A percentile compares a stretch with the other conserved stretches of the same genome.
phyloP scores from a whole-genome alignment of 2,888 invertebrate species.

The Horisme vitalbata region DNA sequence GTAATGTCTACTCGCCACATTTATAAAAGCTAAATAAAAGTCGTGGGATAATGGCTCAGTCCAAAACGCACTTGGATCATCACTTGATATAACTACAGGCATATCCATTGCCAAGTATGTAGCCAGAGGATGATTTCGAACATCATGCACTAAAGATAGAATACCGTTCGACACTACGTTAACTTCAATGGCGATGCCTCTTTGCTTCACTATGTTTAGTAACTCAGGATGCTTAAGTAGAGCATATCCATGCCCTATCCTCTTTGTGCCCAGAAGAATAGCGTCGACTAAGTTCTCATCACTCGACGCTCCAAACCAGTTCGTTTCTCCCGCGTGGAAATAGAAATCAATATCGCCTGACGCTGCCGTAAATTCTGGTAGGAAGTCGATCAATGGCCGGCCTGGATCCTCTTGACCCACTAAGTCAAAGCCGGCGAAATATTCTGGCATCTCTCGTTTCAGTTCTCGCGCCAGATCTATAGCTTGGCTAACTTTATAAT shows the following conservation, averaged over 20 bases:
- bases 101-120: constrained; percentile 85
- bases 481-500: constrained; percentile 64
- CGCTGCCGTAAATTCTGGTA: constrained; percentile 76
- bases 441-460: constrained; percentile 82
- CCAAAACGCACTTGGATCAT: constrained; percentile 91
- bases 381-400: constrained; percentile 82
- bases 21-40: constrained; percentile 90
- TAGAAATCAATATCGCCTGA: constrained; percentile 84
- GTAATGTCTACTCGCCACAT: constrained; percentile 86
- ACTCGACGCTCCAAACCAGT: constrained; percentile 85
- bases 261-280: constrained; percentile 86
- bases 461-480: constrained; percentile 58
- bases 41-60: constrained; percentile 89
- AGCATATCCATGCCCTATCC: constrained; percentile 91
- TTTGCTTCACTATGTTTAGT: constrained; percentile 77
- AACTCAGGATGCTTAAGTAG: constrained; percentile 88
- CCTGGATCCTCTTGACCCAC: constrained; percentile 92
- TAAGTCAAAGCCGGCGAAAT: constrained; percentile 90
- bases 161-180: constrained; percentile 92
- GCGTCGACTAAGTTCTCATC: constrained; percentile 92
- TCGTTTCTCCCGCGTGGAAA: constrained; percentile 92
- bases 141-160: constrained; percentile 86
- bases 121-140: constrained; percentile 90
- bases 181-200: constrained; percentile 88
- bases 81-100: constrained; percentile 90